A percentile compares a stretch with the other conserved stretches of the same genome.
These are phyloP conservation scores for Agriopis aurantiaria DNA, from an alignment of 2,888 invertebrate genomes.

Conservation along the genomic window DNA sequence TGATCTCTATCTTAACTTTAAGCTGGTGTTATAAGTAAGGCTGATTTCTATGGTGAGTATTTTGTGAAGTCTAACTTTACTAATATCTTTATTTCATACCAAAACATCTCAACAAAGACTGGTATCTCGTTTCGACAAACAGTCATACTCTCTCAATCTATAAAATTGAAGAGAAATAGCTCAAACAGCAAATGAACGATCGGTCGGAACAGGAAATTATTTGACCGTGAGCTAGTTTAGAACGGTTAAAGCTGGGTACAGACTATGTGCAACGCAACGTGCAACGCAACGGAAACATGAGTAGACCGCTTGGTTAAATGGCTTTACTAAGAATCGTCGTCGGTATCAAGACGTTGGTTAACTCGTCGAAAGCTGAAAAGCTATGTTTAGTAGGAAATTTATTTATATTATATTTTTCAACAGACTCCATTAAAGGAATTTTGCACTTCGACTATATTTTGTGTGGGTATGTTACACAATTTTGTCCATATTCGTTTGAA, in stretches of 20 bases:
- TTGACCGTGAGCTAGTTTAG: constrained; percentile 45
- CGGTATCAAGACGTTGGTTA: too few species aligned
- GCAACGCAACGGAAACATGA: not conserved
- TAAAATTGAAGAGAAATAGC: constrained; percentile 54
- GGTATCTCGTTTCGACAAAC: constrained; percentile 5
- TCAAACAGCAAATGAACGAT: constrained; percentile 47
- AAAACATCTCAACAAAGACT: constrained; percentile 10
- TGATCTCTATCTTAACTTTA: too few species aligned
- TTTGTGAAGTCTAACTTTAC: not conserved
- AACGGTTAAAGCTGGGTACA: constrained; percentile 15
- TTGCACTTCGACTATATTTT: too few species aligned
- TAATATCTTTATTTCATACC: not conserved
- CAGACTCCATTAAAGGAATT: too few species aligned
- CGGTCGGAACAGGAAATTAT: constrained; percentile 52
- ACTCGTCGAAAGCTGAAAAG: too few species aligned
- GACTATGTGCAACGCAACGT: not conserved
- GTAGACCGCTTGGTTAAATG: not conserved
- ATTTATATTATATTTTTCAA: too few species aligned
- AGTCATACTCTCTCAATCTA: constrained; percentile 46
- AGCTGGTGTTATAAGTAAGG: too few species aligned
- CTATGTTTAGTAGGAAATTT: too few species aligned
- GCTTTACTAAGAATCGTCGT: too few species aligned
- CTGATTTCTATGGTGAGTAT: too few species aligned
- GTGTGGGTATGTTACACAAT: too few species aligned
- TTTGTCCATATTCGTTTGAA: too few species aligned